Base-by-base conservation (phyloP, 2,888 invertebrate species). In the Sinelater perroti region DNA sequence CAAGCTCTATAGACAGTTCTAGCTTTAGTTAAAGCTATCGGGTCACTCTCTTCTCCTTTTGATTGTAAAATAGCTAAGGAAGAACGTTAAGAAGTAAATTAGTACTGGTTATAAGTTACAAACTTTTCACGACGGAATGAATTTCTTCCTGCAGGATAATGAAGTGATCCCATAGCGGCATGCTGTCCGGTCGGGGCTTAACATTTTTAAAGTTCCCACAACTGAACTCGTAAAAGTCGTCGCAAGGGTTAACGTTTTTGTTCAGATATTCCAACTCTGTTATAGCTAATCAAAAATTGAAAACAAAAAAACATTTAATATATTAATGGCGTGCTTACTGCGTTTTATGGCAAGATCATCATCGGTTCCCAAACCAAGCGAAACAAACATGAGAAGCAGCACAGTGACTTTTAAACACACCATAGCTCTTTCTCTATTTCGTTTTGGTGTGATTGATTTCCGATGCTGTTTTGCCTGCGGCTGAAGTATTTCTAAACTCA, bases 181-280 rank as follows among this genome's bases (percentile, higher is more conserved):
- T 66, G 3, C 63, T 67, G 11, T 69, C 71, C 1, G 78, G 75
- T 47, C 77, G 69, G 0, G 78, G 78, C 64, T 80, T 70, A 5
- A 72, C 66, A 33, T 74, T 72, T 60, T 75, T 71, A 70, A 80
- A 80, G 54, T 79, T 78, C 1, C 81, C 81, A 57, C 81, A 81
- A 1, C 79, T 70, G 61, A 74, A 81, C 63, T 80, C 73, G 64
- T 79, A 81, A 64, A 81, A 81, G 64, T 81, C 73, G 1, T 78
- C 73, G 56, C 81, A 81, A 1, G 81, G 81, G 61, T 81, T 71
- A 0, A 70, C 72, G 2, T 60, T 69, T 17, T 57, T 42, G 56
- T 81, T 75, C 62, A 81, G 63, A 54, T 74, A 77, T 10, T 58
- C 42, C 11, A 74, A 51, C 60, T 73, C 74, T 5, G 69, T 67